These are phyloP conservation scores for Siphamia tubifer DNA, from an alignment of 2,113 vertebrate genomes.

Conservation along the genomic window DNA sequence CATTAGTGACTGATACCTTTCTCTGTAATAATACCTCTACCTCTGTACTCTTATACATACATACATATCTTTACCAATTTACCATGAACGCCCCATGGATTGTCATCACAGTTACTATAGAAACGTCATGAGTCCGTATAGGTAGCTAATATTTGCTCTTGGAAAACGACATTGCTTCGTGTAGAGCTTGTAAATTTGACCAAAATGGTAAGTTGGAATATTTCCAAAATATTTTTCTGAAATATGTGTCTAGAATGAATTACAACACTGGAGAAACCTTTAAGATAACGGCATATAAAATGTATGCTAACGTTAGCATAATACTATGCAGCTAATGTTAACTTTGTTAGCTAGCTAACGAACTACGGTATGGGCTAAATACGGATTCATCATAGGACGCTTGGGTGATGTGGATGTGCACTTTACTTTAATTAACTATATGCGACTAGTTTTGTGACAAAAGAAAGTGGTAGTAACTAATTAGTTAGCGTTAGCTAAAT, in stretches of 20 bases:
- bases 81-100: constrained; percentile 31
- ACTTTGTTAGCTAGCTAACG: too few species aligned
- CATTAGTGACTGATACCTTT: too few species aligned
- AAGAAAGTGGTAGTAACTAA: not conserved
- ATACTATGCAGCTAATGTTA: not conserved
- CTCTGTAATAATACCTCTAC: too few species aligned
- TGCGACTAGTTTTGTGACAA: not conserved
- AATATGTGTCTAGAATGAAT: not conserved
- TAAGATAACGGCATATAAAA: too few species aligned
- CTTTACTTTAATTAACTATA: too few species aligned
- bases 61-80: not conserved
- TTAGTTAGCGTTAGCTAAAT: not conserved
- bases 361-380: not conserved
- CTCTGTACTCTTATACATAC: too few species aligned
- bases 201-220: constrained; percentile 53
- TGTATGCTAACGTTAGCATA: constrained; percentile 27
- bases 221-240: fast-evolving
- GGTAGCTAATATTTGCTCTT: not conserved
- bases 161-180: not conserved
- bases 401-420: too few species aligned
- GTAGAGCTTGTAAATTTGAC: not conserved
- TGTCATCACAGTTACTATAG: constrained; percentile 54
- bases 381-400: too few species aligned
- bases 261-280: not conserved
- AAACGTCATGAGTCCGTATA: constrained; percentile 18